Conservation (phyloP, 2,797 vertebrate species). For the Rhabdomys pumilio region DNA sequence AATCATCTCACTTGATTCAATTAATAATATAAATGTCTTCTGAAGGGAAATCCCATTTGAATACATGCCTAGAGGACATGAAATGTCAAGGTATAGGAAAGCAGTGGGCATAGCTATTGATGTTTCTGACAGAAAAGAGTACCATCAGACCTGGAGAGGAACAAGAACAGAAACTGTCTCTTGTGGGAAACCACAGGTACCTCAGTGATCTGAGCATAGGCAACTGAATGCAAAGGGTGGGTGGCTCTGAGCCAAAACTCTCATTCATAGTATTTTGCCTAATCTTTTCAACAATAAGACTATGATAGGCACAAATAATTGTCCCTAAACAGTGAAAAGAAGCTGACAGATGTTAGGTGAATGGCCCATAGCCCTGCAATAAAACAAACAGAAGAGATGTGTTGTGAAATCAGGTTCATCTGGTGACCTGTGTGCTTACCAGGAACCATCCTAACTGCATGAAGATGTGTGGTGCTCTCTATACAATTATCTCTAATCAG, state of each 20-base stretch:
- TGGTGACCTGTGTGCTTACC: background rate
- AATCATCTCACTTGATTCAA: background rate
- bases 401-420: background rate
- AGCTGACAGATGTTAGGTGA: background rate
- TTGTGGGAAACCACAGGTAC: background rate
- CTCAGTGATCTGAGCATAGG: background rate
- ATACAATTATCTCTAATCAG: background rate
- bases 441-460: background rate
- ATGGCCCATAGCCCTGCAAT: background rate
- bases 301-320: background rate
- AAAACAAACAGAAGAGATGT: background rate
- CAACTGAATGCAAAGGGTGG: background rate
- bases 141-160: background rate
- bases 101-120: background rate
- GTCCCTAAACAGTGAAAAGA: background rate
- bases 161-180: background rate
- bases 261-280: background rate
- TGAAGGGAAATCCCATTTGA: background rate
- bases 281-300: conserved; percentile 3
- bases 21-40: conserved; percentile 13
- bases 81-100: background rate
- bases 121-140: background rate
- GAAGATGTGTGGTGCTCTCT: background rate
- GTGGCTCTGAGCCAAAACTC: background rate
- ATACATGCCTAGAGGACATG: background rate